phyloP scores from a whole-genome alignment of 2,797 vertebrate genomes.

The Morelia viridis region DNA sequence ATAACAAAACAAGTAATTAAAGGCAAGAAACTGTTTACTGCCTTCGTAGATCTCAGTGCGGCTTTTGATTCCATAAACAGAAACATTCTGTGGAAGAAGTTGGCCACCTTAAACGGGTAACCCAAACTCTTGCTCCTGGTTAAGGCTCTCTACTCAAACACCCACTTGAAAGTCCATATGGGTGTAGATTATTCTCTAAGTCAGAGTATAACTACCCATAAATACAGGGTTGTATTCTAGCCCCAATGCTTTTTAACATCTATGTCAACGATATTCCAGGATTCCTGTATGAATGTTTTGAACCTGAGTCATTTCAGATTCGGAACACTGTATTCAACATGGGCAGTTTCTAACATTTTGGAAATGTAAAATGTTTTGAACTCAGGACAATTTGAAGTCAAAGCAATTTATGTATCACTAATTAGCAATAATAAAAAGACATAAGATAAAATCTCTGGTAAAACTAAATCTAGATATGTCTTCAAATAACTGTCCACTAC shows the following conservation, averaged over 20 bases:
- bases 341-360: too few relatives aligned
- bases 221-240: not conserved
- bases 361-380: too few relatives aligned
- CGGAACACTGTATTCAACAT: too few relatives aligned
- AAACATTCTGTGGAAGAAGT: not conserved
- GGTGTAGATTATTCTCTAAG: not conserved
- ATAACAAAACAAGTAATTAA: not conserved
- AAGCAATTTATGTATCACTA: too few relatives aligned
- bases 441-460: too few relatives aligned
- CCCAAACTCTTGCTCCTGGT: not conserved
- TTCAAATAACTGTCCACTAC: too few relatives aligned
- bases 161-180: not conserved
- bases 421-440: too few relatives aligned
- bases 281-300: not conserved
- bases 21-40: not conserved
- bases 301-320: too few relatives aligned
- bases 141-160: not conserved
- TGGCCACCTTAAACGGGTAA: not conserved
- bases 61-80: not conserved
- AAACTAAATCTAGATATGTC: too few relatives aligned
- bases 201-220: not conserved
- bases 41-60: not conserved
- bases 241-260: not conserved
- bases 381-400: too few relatives aligned
- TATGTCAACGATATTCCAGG: not conserved